Evolutionary conservation across 2,888 invertebrate species (phyloP).

Genomic region (Actias luna): DNA sequence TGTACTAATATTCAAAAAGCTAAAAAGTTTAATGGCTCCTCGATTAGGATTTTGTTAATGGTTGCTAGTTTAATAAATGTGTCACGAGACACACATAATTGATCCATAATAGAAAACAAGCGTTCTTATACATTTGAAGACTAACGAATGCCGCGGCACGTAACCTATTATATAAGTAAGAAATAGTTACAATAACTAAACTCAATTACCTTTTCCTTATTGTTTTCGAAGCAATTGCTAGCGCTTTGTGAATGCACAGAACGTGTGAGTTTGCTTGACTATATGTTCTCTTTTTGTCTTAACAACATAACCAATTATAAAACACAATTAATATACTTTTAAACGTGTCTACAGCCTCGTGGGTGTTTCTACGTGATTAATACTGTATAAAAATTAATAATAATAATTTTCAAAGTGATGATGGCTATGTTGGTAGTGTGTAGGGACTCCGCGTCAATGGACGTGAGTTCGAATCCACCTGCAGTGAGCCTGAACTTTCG

Average conservation of each 20-base stretch:
- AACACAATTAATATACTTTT: background rate
- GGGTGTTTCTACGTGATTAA: too few species aligned
- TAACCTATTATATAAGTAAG: constrained; percentile 10
- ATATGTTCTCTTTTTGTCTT: background rate
- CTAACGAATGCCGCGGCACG: constrained; percentile 34
- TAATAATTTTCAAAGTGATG: too few species aligned
- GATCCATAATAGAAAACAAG: background rate
- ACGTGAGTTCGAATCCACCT: too few species aligned
- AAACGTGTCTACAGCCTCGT: too few species aligned
- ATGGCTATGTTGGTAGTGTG: too few species aligned
- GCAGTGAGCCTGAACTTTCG: too few species aligned
- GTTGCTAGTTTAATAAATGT: background rate
- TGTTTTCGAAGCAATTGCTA: constrained; percentile 21
- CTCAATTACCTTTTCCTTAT: constrained; percentile 34
- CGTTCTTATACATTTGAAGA: background rate
- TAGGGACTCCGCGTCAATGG: too few species aligned
- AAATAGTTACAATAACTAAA: constrained; percentile 28
- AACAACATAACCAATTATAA: background rate
- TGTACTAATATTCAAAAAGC: background rate
- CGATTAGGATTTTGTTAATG: background rate
- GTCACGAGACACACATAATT: background rate
- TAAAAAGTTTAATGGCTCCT: too few species aligned
- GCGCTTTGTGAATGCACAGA: constrained; percentile 4
- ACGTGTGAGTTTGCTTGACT: background rate
- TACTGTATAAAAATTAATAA: too few species aligned